Evolutionary conservation across 2,888 invertebrate genomes (phyloP).

Genomic region (Conistra vaccinii): DNA sequence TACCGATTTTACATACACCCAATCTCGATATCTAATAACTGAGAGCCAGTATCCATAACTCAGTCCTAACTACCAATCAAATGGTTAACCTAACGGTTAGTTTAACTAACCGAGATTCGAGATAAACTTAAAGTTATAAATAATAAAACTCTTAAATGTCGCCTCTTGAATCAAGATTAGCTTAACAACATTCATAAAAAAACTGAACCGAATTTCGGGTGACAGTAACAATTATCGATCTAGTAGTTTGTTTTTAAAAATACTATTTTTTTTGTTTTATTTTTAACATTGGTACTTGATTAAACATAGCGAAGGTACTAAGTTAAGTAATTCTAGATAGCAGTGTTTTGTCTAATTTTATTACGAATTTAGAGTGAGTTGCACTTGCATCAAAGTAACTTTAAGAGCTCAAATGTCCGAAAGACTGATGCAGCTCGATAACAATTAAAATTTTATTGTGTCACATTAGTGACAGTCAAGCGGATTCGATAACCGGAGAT

Average conservation of each 20-base stretch:
- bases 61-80: slow-evolving; percentile 60
- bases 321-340: neutral
- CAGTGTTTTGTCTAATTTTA: neutral
- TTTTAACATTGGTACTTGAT: neutral
- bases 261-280: neutral
- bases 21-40: slow-evolving; percentile 16
- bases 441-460: no score
- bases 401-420: no score
- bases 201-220: slow-evolving; percentile 83
- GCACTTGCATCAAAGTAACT: no score
- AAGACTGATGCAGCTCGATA: no score
- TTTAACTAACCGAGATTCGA: slow-evolving; percentile 66
- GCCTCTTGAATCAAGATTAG: slow-evolving; percentile 84
- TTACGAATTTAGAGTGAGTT: neutral
- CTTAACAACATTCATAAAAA: slow-evolving; percentile 89
- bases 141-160: slow-evolving; percentile 88
- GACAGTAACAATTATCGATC: slow-evolving; percentile 49
- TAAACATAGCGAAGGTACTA: neutral
- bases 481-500: no score
- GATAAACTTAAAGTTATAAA: slow-evolving; percentile 85
- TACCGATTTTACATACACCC: neutral
- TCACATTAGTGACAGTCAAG: no score
- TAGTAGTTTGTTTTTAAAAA: neutral
- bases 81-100: slow-evolving; percentile 74
- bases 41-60: slow-evolving; percentile 45